Evolutionary conservation across 1,140 invertebrate species (phyloP), one percentile per base, ranked within the genome.

Genomic region (Zaprionus vittiger): DNA sequence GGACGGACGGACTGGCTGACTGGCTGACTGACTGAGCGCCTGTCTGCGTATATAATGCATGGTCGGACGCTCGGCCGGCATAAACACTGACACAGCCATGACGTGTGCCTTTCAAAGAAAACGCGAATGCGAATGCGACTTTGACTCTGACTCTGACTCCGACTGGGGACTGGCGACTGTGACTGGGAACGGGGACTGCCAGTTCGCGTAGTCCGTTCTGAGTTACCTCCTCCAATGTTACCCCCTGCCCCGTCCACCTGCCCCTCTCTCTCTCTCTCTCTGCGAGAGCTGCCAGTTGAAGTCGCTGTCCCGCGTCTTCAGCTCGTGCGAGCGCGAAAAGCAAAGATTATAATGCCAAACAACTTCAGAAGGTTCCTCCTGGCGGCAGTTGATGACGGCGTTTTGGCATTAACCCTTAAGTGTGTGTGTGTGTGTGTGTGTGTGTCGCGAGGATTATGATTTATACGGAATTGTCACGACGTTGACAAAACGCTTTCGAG

Each of bases 61-160:
- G 81, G 76, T 76, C 73, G 80, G 67, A 67, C 77, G 80, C 80
- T 79, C 60, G 75, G 82, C 72, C 83, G 80, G 80, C 80, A 86
- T 76, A 87, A 77, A 81, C 80, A 87, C 83, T 87, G 83, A 86
- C 83, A 86, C 83, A 69, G 73, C 77, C 83, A 83, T 86, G 83
- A 86, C 83, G 83, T 85, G 83, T 87, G 83, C 83, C 83, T 87
- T 83, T 86, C 83, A 87, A 87, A 87, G 80, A 72, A 74, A 80
- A 76, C 66, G 75, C 63, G 55, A 74, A 77, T 65, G 73, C 76
- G 61, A 79, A 63, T 59, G 26, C 22, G 26, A 54, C 24, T 7
- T 7, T 22, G 47, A 17, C 47, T 22, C 20, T 12, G n/a, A 49
- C 47, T 22, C 61, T 41, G 37, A 37, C 24, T 17, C 57, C 63